Evolutionary conservation across 30 jellyfish, hydroid and myxozoan genomes (phyloP).

Genomic region (Catostylus mosaicus): DNA sequence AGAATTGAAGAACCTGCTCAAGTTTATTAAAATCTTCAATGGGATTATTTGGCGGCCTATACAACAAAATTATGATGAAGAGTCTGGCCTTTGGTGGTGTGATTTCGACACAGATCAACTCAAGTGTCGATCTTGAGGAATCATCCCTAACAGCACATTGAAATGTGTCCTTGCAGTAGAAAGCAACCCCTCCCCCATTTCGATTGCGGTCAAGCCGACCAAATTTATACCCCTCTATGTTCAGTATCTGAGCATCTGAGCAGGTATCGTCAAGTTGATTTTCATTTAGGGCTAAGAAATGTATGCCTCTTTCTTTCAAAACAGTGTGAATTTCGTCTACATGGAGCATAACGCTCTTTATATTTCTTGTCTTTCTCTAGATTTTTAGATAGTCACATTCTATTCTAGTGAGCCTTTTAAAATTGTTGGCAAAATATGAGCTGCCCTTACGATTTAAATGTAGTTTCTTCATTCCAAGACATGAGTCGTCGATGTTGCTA

Average conservation of each 20-base stretch:
- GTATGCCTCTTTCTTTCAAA: neutral
- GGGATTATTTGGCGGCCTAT: constrained; percentile 9
- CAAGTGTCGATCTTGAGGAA: constrained; percentile 15
- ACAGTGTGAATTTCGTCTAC: neutral
- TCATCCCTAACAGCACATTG: constrained; percentile 3
- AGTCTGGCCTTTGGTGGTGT: neutral
- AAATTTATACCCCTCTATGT: neutral
- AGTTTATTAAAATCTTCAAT: no score
- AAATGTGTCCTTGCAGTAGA: constrained; percentile 2
- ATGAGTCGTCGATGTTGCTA: no score
- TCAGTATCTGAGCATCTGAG: neutral
- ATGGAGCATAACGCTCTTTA: neutral
- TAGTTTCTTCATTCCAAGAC: neutral
- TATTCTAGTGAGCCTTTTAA: neutral
- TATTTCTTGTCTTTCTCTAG: neutral
- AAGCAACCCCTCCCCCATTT: no score
- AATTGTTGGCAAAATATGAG: neutral
- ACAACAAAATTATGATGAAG: neutral
- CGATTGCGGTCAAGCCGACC: constrained; percentile 17
- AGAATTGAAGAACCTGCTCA: neutral
- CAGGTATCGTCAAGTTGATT: neutral
- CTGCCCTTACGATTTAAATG: constrained; percentile 2
- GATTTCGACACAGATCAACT: constrained; percentile 5
- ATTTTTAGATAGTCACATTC: neutral
- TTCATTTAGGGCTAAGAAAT: constrained; percentile 6